phyloP scores from a whole-genome alignment of 2,113 vertebrate species.

The Anas platyrhynchos region DNA sequence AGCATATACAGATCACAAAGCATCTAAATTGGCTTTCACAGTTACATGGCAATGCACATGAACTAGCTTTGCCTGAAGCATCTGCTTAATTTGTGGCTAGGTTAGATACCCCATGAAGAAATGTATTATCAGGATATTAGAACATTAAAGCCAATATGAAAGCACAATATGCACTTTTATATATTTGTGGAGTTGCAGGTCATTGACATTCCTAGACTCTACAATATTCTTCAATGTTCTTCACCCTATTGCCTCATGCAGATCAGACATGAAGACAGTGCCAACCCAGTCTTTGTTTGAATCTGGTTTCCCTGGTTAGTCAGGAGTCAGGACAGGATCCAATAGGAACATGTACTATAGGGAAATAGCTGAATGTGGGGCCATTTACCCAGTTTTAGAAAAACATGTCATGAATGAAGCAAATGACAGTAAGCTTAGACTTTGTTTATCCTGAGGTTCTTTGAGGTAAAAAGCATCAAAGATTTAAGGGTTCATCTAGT shows the following conservation, averaged over 20 bases:
- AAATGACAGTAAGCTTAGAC: neutral
- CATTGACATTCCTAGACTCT: neutral
- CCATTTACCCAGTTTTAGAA: neutral
- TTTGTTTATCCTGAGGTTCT: neutral
- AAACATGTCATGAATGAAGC: fast-evolving
- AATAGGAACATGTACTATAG: neutral
- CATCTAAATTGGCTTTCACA: neutral
- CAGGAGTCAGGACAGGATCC: neutral
- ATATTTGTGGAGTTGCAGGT: neutral
- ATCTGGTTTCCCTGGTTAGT: neutral
- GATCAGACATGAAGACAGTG: neutral
- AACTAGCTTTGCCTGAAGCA: neutral
- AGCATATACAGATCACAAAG: neutral
- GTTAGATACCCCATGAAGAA: neutral
- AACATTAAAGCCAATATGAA: neutral
- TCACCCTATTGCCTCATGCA: neutral
- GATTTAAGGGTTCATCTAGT: neutral
- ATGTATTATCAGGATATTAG: neutral
- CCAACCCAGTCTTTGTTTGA: neutral
- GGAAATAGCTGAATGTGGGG: neutral
- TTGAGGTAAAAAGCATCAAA: neutral
- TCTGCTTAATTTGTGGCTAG: neutral
- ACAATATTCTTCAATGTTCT: neutral
- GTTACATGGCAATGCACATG: fast-evolving
- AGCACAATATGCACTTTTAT: neutral